phyloP scores from a whole-genome alignment of 2,797 vertebrate genomes.

The Crenuchus spilurus region DNA sequence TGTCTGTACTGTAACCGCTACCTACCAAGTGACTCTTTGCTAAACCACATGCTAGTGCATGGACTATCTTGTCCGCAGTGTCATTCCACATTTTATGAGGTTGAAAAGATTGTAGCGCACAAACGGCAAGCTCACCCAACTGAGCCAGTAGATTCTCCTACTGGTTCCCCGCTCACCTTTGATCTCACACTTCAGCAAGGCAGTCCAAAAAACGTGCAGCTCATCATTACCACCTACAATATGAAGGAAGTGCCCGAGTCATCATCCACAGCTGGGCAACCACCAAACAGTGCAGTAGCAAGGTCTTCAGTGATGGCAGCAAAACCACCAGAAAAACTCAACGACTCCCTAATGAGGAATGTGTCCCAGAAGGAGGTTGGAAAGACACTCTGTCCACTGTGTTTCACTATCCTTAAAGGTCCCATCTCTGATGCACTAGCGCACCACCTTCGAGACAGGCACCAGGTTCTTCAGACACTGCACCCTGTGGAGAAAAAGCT shows the following conservation, averaged over 20 bases:
- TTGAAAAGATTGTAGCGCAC: slow-evolving; percentile 95
- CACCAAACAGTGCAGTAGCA: slow-evolving; percentile 51
- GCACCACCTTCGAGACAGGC: slow-evolving; percentile 91
- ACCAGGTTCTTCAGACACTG: slow-evolving; percentile 97
- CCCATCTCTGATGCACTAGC: slow-evolving; percentile 92
- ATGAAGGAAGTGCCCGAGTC: slow-evolving; percentile 91
- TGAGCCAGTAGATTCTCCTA: slow-evolving; percentile 88
- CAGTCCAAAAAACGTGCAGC: slow-evolving; percentile 92
- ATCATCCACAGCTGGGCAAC: slow-evolving; percentile 69
- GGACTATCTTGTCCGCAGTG: slow-evolving; percentile 96
- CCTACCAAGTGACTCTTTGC: slow-evolving; percentile 92
- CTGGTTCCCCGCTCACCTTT: slow-evolving; percentile 92
- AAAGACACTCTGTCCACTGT: slow-evolving; percentile 95
- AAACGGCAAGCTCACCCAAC: slow-evolving; percentile 86
- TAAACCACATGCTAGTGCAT: slow-evolving; percentile 97
- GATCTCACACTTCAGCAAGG: slow-evolving; percentile 94
- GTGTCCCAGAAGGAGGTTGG: slow-evolving; percentile 86
- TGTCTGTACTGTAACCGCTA: slow-evolving; percentile 98
- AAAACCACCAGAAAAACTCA: slow-evolving; percentile 82
- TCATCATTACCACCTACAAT: slow-evolving; percentile 94
- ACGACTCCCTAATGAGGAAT: slow-evolving; percentile 78
- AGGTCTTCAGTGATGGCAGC: slow-evolving; percentile 52
- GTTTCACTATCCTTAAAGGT: slow-evolving; percentile 96
- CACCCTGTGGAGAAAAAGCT: slow-evolving; percentile 98
- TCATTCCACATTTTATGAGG: slow-evolving; percentile 92